Percentiles rank a stretch among this genome's conserved stretches.
These are phyloP conservation scores for Pocillopora grandis DNA, from an alignment of 92 coral and sea anemone genomes.

Conservation along the genomic window DNA sequence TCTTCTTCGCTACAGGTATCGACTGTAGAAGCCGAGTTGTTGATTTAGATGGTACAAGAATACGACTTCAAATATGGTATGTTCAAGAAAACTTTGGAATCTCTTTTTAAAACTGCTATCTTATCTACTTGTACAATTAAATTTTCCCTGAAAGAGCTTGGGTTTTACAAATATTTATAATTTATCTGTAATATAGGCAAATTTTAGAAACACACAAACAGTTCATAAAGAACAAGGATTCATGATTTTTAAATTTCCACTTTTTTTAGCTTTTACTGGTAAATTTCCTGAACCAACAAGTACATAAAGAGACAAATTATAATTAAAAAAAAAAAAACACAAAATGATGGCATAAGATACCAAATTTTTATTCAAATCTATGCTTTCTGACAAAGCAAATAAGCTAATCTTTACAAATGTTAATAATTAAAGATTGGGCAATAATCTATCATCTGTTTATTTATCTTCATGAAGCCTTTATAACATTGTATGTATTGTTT, in stretches of 20 bases:
- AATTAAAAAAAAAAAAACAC: neutral
- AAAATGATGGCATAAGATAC: neutral
- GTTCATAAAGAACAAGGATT: too few species aligned
- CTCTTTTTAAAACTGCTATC: neutral
- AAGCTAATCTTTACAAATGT: neutral
- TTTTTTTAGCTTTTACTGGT: too few species aligned
- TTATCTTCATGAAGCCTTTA: neutral
- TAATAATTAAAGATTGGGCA: neutral
- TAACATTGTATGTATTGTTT: neutral
- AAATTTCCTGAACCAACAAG: too few species aligned
- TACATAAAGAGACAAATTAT: too few species aligned
- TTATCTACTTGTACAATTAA: neutral
- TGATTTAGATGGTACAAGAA: constrained; percentile 86
- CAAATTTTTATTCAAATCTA: neutral
- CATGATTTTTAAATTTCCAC: too few species aligned
- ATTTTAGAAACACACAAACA: too few species aligned
- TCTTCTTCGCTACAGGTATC: constrained; percentile 63
- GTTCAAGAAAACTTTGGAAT: neutral
- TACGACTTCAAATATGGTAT: constrained; percentile 95
- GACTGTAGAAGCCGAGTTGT: constrained; percentile 94
- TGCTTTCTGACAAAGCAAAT: neutral
- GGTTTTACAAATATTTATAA: too few species aligned
- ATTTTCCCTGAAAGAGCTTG: neutral
- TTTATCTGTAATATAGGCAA: too few species aligned
- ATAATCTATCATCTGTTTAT: neutral